Evolutionary conservation across 2,113 vertebrate genomes (phyloP).

Genomic region (Cyanocitta stelleri): DNA sequence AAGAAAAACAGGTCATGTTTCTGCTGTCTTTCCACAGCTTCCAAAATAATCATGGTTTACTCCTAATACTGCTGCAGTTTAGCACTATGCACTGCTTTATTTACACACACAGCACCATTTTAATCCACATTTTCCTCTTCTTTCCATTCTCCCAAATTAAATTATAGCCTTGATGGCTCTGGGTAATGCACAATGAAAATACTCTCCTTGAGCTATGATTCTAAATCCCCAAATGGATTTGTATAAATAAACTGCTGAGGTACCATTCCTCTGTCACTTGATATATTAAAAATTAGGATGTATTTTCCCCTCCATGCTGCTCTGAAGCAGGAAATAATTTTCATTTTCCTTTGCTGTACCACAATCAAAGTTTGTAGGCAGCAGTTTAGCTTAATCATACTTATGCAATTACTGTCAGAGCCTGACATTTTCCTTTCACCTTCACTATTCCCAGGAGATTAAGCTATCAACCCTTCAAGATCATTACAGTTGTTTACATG

Average conservation of each 20-base stretch:
- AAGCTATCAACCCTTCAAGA: conserved; percentile 60
- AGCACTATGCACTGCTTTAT: neutral
- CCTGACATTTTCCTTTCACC: conserved; percentile 66
- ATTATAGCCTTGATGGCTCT: neutral
- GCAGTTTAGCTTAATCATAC: conserved; percentile 55
- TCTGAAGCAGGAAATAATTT: conserved; percentile 46
- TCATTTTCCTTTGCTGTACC: neutral
- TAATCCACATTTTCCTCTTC: neutral
- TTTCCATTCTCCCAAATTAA: conserved; percentile 4
- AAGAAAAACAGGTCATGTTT: neutral
- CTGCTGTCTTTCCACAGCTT: neutral
- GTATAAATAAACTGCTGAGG: neutral
- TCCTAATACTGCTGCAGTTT: neutral
- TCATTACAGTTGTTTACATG: conserved; percentile 52
- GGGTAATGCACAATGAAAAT: conserved; percentile 3
- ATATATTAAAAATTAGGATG: conserved; percentile 14
- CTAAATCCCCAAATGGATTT: neutral
- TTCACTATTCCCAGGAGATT: conserved; percentile 44
- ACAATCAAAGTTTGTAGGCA: conserved; percentile 22
- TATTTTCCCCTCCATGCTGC: conserved; percentile 6
- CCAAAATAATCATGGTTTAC: neutral
- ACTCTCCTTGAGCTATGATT: neutral
- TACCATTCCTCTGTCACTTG: neutral
- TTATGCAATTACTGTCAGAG: conserved; percentile 63
- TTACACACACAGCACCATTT: neutral